Base-by-base conservation (phyloP, 2,888 invertebrate genomes). In the Timema podura region DNA sequence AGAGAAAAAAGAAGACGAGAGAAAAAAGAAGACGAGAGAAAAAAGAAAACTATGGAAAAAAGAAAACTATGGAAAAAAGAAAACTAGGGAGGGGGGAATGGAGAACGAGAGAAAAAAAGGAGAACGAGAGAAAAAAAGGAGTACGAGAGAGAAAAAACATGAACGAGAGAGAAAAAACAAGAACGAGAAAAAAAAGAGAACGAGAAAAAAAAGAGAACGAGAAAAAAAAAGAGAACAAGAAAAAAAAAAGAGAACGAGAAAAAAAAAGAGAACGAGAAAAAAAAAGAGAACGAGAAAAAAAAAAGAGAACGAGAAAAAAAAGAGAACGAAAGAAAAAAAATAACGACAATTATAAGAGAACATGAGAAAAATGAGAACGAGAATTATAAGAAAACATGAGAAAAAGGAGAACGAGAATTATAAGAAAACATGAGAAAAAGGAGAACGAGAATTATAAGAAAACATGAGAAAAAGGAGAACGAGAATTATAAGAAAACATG, bases 131-230 rank as follows among this genome's bases (percentile, higher is more conserved):
- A 44, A 30, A 59, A 49, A 7, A 59, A n/a, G 46, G 0, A 54
- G 9, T 5, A 61, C 45, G 8, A 13, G 15, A 65, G 46, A 45
- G 11, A 46, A 5, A 45, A 3, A 46, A 65, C 1, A 15, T 2
- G 16, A 15, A 64, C 1, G 30, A 30, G 16, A 16, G 48, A 48
- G 48, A 48, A 51, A 48, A 3, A 30, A 15, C 11, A 64, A 16
- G 3, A 30, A n/a, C 10, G 16, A 16, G 16, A 30, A 3, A 70
- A 69, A 45, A 57, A 59, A 9, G 45, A 70, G 16, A 69, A 30
- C 49, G 64, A 67, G 47, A 48, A 30, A 73, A 48, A n/a, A 57
- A 61, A 5, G 30, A 30, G 30, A 15, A 64, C n/a, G 30, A 30
- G 3, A 15, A 64, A 16, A 5, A 5, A 16, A 64, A 30, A 3